Evolutionary conservation across 2,113 vertebrate species (phyloP).

Genomic region (Dasyornis broadbenti): DNA sequence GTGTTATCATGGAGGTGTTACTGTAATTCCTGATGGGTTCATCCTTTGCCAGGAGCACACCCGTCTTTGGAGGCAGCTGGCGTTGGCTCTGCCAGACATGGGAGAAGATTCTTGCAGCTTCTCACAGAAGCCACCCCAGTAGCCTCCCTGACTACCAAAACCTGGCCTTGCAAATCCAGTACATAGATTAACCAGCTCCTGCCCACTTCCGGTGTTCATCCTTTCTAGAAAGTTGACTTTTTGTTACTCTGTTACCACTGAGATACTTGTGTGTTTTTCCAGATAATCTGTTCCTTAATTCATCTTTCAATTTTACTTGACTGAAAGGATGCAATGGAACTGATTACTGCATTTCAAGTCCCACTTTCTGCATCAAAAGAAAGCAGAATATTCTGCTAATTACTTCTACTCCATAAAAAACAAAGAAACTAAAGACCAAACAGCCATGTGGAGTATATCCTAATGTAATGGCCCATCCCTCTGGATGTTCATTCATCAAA

Average conservation of each 20-base stretch:
- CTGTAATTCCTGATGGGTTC: neutral
- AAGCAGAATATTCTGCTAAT: neutral
- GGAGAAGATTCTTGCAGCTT: neutral
- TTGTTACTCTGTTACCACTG: neutral
- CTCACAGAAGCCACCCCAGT: neutral
- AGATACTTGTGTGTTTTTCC: neutral
- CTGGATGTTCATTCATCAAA: neutral
- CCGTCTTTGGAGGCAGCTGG: neutral
- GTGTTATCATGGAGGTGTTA: neutral
- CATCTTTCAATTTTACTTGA: neutral
- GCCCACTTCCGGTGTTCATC: neutral
- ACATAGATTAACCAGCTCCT: neutral
- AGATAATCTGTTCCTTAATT: neutral
- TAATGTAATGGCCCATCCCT: neutral
- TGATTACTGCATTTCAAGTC: neutral
- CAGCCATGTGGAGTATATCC: neutral
- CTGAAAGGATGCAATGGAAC: neutral
- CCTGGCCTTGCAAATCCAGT: neutral
- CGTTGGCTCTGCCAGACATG: neutral
- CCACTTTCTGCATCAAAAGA: neutral
- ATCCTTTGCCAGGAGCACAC: neutral
- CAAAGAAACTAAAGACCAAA: neutral
- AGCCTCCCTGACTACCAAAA: neutral
- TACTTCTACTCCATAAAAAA: neutral
- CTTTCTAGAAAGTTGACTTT: neutral